Evolutionary conservation across 1,140 invertebrate species (phyloP).

Genomic region (Temnothorax longispinosus): DNA sequence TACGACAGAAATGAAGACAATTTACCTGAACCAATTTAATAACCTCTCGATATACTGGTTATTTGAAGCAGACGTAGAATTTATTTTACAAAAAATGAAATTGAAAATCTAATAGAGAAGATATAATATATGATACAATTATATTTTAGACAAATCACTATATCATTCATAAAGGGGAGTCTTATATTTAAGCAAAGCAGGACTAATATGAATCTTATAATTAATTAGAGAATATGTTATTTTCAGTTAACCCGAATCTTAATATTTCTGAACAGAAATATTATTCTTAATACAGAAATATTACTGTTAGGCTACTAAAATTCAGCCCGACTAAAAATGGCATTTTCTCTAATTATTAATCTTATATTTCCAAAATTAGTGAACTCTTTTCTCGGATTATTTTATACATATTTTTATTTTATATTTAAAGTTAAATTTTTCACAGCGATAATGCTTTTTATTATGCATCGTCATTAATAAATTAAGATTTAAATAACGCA

Average conservation of each 20-base stretch:
- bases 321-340: too few relatives aligned
- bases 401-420: not conserved
- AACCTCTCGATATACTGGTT: not conserved
- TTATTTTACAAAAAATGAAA: slow-evolving; percentile 9
- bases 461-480: not conserved
- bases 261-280: too few relatives aligned
- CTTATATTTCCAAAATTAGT: too few relatives aligned
- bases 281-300: too few relatives aligned
- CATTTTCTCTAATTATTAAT: too few relatives aligned
- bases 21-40: slow-evolving; percentile 29
- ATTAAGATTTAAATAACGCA: not conserved
- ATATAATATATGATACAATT: not conserved
- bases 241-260: too few relatives aligned
- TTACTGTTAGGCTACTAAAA: too few relatives aligned
- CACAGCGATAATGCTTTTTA: not conserved
- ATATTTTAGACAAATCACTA: not conserved
- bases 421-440: not conserved
- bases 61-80: not conserved
- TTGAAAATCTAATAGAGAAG: not conserved
- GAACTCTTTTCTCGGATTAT: not conserved
- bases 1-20: slow-evolving; percentile 35
- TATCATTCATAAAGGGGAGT: not conserved
- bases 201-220: too few relatives aligned
- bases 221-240: too few relatives aligned
- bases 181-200: not conserved